Conservation (phyloP, 2,113 vertebrate species). For the Rhagologus leucostigma region DNA sequence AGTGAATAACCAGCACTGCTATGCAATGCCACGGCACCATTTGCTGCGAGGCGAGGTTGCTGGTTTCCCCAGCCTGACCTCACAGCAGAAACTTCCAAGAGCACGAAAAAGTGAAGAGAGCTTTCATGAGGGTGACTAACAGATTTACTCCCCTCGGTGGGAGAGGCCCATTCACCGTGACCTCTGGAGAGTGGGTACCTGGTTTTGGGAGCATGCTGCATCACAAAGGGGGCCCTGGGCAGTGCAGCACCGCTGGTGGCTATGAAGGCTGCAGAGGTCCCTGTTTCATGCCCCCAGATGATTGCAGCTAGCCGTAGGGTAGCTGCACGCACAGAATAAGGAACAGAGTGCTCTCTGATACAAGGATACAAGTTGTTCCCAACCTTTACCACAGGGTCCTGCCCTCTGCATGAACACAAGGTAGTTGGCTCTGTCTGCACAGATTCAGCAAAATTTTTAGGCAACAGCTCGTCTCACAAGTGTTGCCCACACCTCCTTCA, state of each 20-base stretch:
- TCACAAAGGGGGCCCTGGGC: not conserved
- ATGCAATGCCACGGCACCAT: rapidly evolving
- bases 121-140: not conserved
- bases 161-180: rapidly evolving
- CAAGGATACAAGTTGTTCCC: not conserved
- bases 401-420: not conserved
- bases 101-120: rapidly evolving
- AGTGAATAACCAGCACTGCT: not conserved
- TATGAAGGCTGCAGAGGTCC: not conserved
- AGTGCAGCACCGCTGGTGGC: rapidly evolving
- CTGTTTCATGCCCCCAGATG: not conserved
- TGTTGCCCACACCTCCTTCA: not conserved
- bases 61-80: not conserved
- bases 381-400: not conserved
- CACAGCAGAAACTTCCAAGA: not conserved
- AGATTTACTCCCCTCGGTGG: rapidly evolving
- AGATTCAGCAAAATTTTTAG: not conserved
- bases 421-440: not conserved
- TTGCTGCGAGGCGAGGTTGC: not conserved
- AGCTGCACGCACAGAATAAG: not conserved
- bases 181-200: no score
- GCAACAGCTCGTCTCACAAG: not conserved
- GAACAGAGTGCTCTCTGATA: not conserved
- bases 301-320: not conserved
- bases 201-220: not conserved